Conservation (phyloP, 2,113 vertebrate genomes). For the Rhinolophus ferrumequinum region DNA sequence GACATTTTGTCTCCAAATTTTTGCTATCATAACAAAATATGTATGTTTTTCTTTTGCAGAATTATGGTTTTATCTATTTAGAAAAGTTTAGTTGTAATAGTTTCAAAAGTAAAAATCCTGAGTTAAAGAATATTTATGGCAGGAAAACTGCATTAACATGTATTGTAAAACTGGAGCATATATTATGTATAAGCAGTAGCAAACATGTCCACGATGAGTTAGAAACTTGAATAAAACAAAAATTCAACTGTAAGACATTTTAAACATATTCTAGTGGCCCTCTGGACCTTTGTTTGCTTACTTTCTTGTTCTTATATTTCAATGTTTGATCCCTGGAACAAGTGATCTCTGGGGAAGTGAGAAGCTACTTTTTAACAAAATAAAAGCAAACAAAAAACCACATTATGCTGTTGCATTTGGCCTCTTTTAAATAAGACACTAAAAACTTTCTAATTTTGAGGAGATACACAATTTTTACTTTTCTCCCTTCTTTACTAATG, state of each 20-base stretch:
- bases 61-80: background rate
- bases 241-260: background rate
- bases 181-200: background rate
- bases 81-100: background rate
- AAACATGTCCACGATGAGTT: background rate
- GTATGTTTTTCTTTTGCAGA: background rate
- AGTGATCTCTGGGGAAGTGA: background rate
- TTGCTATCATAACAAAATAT: background rate
- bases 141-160: background rate
- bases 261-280: background rate
- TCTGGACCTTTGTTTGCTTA: background rate
- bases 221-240: background rate
- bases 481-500: background rate
- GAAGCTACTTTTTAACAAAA: background rate
- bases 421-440: background rate
- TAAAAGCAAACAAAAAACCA: background rate
- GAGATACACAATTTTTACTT: background rate
- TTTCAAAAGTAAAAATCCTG: background rate
- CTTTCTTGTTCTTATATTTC: background rate
- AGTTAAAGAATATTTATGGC: background rate
- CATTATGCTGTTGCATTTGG: background rate
- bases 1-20: background rate
- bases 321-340: background rate
- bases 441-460: background rate
- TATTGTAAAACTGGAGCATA: background rate